A percentile compares a stretch with the other conserved stretches of the same genome.
Conservation (phyloP, 2,797 vertebrate genomes). For the Clarias fuscus region DNA sequence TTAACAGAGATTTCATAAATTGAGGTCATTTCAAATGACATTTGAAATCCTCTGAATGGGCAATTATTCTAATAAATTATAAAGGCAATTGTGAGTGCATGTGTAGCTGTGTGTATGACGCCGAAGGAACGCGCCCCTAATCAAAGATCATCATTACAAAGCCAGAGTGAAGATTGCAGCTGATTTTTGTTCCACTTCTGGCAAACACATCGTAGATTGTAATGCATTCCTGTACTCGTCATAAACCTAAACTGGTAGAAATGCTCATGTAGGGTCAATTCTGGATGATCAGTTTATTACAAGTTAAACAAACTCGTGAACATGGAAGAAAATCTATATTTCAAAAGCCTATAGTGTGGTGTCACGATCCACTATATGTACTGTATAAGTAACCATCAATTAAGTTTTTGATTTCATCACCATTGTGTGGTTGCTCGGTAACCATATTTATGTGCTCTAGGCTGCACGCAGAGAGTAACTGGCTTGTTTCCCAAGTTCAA, state of each 20-base stretch:
- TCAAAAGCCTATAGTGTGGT: background rate
- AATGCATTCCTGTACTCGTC: background rate
- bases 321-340: background rate
- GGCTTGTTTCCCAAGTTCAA: background rate
- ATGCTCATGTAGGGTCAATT: background rate
- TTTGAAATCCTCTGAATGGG: background rate
- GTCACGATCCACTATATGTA: background rate
- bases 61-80: background rate
- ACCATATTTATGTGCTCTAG: background rate
- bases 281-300: background rate
- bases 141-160: too few species aligned
- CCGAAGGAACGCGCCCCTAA: background rate
- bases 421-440: constrained; percentile 4
- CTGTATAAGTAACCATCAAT: background rate
- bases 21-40: background rate
- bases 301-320: background rate
- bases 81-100: background rate
- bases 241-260: background rate
- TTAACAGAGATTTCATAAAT: background rate
- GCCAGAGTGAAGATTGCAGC: too few species aligned
- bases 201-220: background rate
- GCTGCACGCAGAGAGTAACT: background rate
- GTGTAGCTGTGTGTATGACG: background rate
- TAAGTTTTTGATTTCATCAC: background rate
- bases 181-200: background rate